Evolutionary conservation across 2,888 invertebrate genomes (phyloP).

Genomic region (Colletes collaris): DNA sequence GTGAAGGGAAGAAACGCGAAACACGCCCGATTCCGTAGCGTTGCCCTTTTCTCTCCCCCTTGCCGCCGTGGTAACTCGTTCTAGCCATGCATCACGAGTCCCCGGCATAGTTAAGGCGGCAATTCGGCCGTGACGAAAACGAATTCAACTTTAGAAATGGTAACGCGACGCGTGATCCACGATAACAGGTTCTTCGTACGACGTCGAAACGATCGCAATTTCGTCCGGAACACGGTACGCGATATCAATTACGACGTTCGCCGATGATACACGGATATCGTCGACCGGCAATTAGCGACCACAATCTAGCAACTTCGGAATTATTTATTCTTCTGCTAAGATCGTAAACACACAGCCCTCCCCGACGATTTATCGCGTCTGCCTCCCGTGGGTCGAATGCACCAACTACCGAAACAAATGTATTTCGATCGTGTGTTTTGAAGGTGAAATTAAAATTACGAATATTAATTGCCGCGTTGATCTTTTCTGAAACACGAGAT

Average conservation of each 20-base stretch:
- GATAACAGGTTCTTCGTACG: slow-evolving; percentile 31
- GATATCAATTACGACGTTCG: slow-evolving; percentile 34
- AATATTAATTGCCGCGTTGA: too few species aligned
- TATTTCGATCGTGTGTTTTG: too few species aligned
- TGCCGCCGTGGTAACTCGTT: not conserved
- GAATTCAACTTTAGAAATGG: slow-evolving; percentile 65
- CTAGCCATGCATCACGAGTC: not conserved
- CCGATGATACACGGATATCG: slow-evolving; percentile 15
- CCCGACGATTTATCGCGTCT: slow-evolving; percentile 1
- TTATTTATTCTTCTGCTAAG: slow-evolving; percentile 4
- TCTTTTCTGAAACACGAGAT: slow-evolving; percentile 20
- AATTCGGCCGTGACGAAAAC: slow-evolving; percentile 74
- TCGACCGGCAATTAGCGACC: slow-evolving; percentile 23
- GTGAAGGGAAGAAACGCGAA: slow-evolving; percentile 70
- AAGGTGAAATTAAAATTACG: too few species aligned
- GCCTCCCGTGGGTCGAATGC: not conserved
- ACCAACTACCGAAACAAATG: too few species aligned
- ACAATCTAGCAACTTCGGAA: slow-evolving; percentile 15
- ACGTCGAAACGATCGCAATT: slow-evolving; percentile 32
- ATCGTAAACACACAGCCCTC: not conserved
- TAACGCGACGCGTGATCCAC: slow-evolving; percentile 50
- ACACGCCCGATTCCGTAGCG: slow-evolving; percentile 60
- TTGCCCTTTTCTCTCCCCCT: slow-evolving; percentile 39
- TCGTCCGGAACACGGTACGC: not conserved
- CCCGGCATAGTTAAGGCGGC: slow-evolving; percentile 53